These are phyloP conservation scores for Amblyjoppa proteus DNA, from an alignment of 2,888 invertebrate genomes.

Conservation along the genomic window DNA sequence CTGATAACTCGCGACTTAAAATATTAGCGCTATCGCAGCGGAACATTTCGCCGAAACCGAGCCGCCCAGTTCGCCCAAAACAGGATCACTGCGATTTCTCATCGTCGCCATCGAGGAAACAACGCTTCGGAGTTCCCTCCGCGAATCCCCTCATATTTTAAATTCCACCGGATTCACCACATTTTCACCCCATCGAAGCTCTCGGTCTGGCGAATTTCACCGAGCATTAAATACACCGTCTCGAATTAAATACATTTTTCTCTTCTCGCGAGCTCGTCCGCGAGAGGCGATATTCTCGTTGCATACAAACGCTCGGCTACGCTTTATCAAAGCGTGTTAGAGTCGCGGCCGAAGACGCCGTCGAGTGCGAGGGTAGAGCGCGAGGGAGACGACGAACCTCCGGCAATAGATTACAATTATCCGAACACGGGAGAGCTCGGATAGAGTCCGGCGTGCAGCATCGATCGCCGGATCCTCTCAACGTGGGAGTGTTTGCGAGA, in stretches of 20 bases:
- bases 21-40: neutral
- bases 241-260: neutral
- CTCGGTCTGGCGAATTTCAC: neutral
- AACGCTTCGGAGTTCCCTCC: neutral
- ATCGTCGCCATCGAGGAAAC: neutral
- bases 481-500: slow-evolving; percentile 66
- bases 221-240: neutral
- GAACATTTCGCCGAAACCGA: neutral
- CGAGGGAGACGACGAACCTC: slow-evolving; percentile 69
- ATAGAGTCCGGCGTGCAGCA: slow-evolving; percentile 61
- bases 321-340: slow-evolving; percentile 78
- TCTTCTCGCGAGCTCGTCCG: neutral
- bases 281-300: slow-evolving; percentile 3
- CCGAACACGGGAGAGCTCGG: slow-evolving; percentile 78
- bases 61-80: no score
- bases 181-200: neutral
- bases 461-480: slow-evolving; percentile 24
- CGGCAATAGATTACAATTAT: slow-evolving; percentile 84
- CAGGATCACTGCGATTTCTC: neutral
- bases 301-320: slow-evolving; percentile 47
- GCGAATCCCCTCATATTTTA: no score
- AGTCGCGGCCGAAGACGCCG: slow-evolving; percentile 20
- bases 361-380: slow-evolving; percentile 44
- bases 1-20: no score
- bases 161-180: no score